These are phyloP conservation scores for Odobenus rosmarus DNA, from an alignment of 2,113 vertebrate genomes.

Conservation along the genomic window DNA sequence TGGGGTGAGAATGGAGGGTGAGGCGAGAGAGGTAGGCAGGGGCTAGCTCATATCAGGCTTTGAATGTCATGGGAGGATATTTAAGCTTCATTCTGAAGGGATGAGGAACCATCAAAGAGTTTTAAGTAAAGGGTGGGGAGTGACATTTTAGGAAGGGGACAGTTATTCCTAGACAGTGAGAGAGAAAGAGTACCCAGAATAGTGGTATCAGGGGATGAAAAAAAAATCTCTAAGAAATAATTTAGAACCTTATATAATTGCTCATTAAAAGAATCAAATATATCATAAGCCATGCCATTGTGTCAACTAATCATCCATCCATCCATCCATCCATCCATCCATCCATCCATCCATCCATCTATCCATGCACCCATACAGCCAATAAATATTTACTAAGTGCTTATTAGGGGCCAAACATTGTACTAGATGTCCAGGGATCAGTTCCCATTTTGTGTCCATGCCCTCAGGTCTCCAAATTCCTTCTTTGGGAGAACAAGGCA, in stretches of 20 bases:
- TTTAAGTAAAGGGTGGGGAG: neutral
- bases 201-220: neutral
- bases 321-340: too few relatives aligned
- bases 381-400: neutral
- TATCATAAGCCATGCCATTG: neutral
- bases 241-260: neutral
- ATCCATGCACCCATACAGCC: neutral
- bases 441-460: neutral
- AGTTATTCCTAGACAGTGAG: neutral
- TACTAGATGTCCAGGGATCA: neutral
- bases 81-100: neutral
- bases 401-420: neutral
- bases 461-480: neutral
- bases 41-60: neutral
- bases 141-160: neutral
- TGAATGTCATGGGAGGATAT: neutral
- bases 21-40: neutral
- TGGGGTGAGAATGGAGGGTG: neutral
- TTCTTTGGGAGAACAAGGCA: neutral
- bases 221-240: neutral
- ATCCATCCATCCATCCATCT: neutral
- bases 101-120: neutral
- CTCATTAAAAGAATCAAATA: neutral
- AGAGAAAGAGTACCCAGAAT: neutral
- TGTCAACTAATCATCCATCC: neutral